Evolutionary conservation across 2,113 vertebrate species (phyloP).

Genomic region (Bothrops jararaca): DNA sequence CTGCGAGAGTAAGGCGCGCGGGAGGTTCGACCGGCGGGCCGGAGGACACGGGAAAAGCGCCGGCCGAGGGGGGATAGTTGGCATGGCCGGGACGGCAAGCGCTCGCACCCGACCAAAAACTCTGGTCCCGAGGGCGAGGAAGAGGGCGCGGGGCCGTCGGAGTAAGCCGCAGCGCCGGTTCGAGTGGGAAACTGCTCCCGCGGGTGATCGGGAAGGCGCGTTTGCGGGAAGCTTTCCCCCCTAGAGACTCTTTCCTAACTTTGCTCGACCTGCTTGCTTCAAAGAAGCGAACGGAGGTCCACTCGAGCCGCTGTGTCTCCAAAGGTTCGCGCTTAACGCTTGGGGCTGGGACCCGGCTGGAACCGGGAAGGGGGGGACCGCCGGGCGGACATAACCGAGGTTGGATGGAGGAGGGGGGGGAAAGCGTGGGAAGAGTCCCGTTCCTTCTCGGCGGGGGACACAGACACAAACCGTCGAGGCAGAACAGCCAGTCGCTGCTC

Average conservation of each 20-base stretch:
- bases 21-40: neutral
- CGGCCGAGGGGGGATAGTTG: neutral
- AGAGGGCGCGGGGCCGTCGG: neutral
- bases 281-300: neutral
- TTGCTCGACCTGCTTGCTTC: neutral
- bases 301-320: neutral
- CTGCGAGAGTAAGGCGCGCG: conserved; percentile 51
- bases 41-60: neutral
- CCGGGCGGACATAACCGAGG: neutral
- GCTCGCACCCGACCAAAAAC: neutral
- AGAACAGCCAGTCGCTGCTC: neutral
- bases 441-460: neutral
- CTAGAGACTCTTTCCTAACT: neutral
- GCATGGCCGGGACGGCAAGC: neutral
- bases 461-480: neutral
- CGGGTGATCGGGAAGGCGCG: neutral
- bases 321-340: neutral
- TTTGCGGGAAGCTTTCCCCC: neutral
- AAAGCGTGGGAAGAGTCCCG: too few species aligned
- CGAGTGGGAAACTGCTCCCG: neutral
- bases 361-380: neutral
- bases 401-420: neutral
- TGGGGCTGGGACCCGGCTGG: neutral
- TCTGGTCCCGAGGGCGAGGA: neutral
- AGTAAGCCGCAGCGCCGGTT: neutral